Evolutionary conservation across 92 coral and sea anemone species (phyloP), one percentile per base, ranked within the genome.

Genomic region (Desmophyllum pertusum): DNA sequence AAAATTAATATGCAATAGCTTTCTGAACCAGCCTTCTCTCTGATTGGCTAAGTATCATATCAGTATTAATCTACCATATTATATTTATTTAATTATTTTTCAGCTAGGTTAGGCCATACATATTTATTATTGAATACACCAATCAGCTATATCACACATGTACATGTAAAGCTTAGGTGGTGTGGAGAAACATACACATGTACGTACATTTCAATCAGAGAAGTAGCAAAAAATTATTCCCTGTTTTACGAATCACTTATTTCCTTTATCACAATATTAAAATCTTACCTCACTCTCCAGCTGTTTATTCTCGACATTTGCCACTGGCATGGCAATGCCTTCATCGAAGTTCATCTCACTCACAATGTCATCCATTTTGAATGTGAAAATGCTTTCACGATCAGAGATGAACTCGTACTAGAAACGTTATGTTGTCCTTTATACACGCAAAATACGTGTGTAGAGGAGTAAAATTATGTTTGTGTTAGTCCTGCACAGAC

Each of bases 251-350:
- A 67, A 67, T 10, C 10, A 36, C 18, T 40, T 41, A 77, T 57
- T 27, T 53, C 6, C 18, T 36, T 46, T 10, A 21, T 23, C 23
- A 11, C 53, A 31, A 6, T 6, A n/a, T n/a, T n/a, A 23, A 77
- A 43, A 52, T 40, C 88, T 84, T 86, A 95, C 98, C 95, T 96
- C 95, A 78, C 87, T 36, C 53, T 96, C 98, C 42, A 96, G 88
- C 25, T 88, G 92, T 83, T 96, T 96, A 73, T 96, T 96, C 76
- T 92, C 96, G 23, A 63, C 51, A 83, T 96, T 96, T 73, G 98
- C 98, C 38, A 96, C 98, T 48, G 98, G 98, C 94, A 96, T 93
- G 31, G 98, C 98, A 85, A 96, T 96, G 72, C 98, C 98, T 87
- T 96, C 98, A 84, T 96, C 98, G 83, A 96, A 89, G 88, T 94